Conservation (phyloP, 2,113 vertebrate genomes). For the Tragelaphus buxtoni region DNA sequence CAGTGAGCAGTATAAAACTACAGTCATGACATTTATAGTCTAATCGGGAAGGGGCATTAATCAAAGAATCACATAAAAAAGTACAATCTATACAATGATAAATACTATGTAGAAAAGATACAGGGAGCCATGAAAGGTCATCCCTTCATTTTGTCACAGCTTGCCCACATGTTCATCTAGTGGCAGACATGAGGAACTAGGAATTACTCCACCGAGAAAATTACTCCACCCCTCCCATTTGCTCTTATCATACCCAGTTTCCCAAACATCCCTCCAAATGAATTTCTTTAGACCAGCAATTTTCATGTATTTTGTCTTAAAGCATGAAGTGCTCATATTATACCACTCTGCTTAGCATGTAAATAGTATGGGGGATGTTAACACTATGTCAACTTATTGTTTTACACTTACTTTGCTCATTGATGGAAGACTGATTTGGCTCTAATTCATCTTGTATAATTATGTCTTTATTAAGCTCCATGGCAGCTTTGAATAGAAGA, state of each 20-base stretch:
- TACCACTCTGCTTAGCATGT: not conserved
- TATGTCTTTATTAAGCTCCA: constrained; percentile 40
- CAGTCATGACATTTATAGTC: constrained; percentile 46
- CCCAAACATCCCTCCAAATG: not conserved
- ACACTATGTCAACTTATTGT: not conserved
- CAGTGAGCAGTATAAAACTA: constrained; percentile 23
- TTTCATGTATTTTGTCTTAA: not conserved
- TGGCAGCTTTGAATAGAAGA: constrained; percentile 36
- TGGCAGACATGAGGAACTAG: not conserved
- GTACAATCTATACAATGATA: not conserved
- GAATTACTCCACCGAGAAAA: not conserved
- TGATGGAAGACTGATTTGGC: constrained; percentile 34
- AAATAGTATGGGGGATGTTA: not conserved
- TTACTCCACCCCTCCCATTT: not conserved
- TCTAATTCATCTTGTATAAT: constrained; percentile 31
- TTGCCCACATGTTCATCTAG: not conserved
- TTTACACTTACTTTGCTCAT: constrained; percentile 47
- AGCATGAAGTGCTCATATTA: not conserved
- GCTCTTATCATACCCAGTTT: not conserved
- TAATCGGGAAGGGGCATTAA: constrained; percentile 7
- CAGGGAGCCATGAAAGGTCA: not conserved
- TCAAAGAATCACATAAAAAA: constrained; percentile 48
- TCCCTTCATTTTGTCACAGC: not conserved
- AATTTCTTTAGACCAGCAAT: not conserved
- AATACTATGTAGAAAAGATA: not conserved